Evolutionary conservation across 2,888 invertebrate species (phyloP), one percentile per base, ranked within the genome.

Genomic region (Hedya salicella): DNA sequence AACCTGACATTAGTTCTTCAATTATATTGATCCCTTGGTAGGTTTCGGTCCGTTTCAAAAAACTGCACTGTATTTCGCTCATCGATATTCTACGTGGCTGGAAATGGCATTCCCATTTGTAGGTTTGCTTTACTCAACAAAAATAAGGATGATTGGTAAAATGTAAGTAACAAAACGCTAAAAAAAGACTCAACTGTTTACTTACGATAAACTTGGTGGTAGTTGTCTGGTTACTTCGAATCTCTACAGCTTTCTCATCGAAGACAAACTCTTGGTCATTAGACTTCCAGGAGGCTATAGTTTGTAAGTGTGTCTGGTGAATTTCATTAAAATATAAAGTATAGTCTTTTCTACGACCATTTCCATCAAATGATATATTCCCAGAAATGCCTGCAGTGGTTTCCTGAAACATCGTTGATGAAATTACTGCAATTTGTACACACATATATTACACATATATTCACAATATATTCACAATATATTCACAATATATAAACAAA

Each of bases 331-430:
- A 93, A 75, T 95, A 94, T 25, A 96, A 86, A 32, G 93, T 92
- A 75, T 96, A 95, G 77, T 95, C 94, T 0, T 94, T 92, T 68
- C 97, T 90, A 74, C 93, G 94, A 1, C 96, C 96, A 73, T 92
- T 89, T 67, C 93, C 90, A 80, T 96, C 94, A 78, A 96, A 95
- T 75, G 94, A 93, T 65, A 96, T 94, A 36, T 93, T 88, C 0
- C 96, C 96, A 0, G 95, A 95, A 4, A 95, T 85, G 2, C 96
- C 96, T 39, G 89, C 85, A 75, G 95, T 93, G 77, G 93, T 93
- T 36, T 95, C 94, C 96, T 96, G 81, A 6, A 73, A 73, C 6
- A 6, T 25, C 5, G 4, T 25, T 6, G 25, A 6, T 25, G 25
- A n/a, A n/a, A 25, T 25, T 25, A 25, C 6, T 25, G 25, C 25